Base-by-base conservation (phyloP, 2,797 vertebrate genomes). In the Trichosurus vulpecula region DNA sequence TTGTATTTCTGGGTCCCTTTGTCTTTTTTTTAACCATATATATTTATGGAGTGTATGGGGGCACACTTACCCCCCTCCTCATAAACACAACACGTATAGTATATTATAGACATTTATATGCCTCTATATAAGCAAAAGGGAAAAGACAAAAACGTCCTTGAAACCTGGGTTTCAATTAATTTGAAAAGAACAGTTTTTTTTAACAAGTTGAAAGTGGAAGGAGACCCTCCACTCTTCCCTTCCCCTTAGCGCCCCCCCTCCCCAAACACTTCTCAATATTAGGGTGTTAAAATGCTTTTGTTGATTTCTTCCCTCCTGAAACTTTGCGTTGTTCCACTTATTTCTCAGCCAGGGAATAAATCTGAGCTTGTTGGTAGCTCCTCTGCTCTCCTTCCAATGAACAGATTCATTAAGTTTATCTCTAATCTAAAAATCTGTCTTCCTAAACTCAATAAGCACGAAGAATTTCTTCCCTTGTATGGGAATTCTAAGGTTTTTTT, bases 391-490 rank as follows among this genome's bases (percentile, higher is more conserved):
- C 93, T 97, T 95, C 96, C 96, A 87, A 95, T 92, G 96, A 98
- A 97, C 91, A 91, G 95, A 97, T 91, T 97, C 96, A 97, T 96
- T 96, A 96, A 96, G 89, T 93, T 97, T 97, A 91, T 94, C 95
- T 94, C 93, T 96, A 97, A 97, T 93, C 95, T 97, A 57, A 94
- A 52, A 91, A 52, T 52, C 91, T 96, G 96, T n/a, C 92, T 96
- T 96, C 92, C 94, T 98, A 97, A 98, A 96, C 96, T 93, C 97
- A 97, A 97, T 96, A 96, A 97, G 91, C 55, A 96, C 96, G 97
- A 96, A 96, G 97, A 97, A 97, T 98, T 97, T 97, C 96, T 98
- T 97, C 96, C 98, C 98, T 98, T 97, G 97, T 97, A 97, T 98
- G 97, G 96, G 97, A 97, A 98, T 98, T 96, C 93, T 94, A 91